These are phyloP conservation scores for Ochotona curzoniae DNA, from an alignment of 2,113 vertebrate genomes.

Conservation along the genomic window DNA sequence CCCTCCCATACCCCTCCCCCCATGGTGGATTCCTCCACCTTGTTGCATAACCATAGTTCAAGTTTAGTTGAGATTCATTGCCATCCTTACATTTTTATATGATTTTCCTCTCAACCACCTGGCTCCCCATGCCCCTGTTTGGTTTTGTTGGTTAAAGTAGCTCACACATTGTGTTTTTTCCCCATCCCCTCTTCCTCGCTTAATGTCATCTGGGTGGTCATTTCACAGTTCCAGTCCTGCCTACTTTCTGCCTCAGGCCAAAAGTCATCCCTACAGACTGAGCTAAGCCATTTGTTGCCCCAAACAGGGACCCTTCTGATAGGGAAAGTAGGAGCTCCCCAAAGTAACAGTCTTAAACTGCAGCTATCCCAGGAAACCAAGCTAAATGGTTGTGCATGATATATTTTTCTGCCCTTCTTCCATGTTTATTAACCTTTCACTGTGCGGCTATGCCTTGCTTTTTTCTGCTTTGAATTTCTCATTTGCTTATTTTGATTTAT, in stretches of 20 bases:
- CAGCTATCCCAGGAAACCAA: not conserved
- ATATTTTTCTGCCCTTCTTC: not conserved
- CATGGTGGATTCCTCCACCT: too few relatives aligned
- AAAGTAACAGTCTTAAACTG: not conserved
- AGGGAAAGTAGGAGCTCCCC: not conserved
- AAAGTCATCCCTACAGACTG: not conserved
- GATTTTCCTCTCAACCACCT: not conserved
- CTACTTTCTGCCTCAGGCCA: not conserved
- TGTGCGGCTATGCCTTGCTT: not conserved
- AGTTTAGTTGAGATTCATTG: too few relatives aligned
- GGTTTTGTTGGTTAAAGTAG: not conserved
- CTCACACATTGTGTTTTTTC: not conserved
- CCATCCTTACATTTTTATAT: not conserved
- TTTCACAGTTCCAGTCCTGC: not conserved
- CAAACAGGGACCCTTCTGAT: not conserved
- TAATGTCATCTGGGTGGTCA: not conserved
- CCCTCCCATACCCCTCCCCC: too few relatives aligned
- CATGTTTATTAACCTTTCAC: not conserved
- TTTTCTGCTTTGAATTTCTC: too few relatives aligned
- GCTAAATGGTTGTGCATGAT: not conserved
- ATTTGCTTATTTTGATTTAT: too few relatives aligned
- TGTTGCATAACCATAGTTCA: too few relatives aligned
- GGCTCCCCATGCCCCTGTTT: not conserved
- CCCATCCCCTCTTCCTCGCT: not conserved
- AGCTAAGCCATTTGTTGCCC: not conserved